phyloP scores from a whole-genome alignment of 2,888 invertebrate genomes.

The Pomacea canaliculata region DNA sequence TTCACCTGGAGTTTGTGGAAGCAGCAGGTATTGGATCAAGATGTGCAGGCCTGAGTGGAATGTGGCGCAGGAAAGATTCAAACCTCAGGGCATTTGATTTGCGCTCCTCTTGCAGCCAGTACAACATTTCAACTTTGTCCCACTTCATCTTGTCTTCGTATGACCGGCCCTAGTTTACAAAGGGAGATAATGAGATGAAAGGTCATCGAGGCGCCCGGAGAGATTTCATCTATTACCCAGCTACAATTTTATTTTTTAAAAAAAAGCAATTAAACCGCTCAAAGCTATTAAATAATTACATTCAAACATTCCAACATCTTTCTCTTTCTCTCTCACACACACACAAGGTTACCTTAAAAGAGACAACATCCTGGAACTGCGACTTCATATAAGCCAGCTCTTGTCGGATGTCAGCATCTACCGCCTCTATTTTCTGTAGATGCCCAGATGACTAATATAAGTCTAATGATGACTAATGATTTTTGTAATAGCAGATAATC shows the following conservation, averaged over 20 bases:
- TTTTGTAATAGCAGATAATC: background rate
- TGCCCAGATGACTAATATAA: too few species aligned
- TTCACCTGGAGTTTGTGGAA: background rate
- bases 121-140: constrained; percentile 69
- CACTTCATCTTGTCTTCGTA: constrained; percentile 69
- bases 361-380: constrained; percentile 58
- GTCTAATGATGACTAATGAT: constrained; percentile 13
- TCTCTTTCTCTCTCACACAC: too few species aligned
- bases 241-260: background rate
- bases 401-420: constrained; percentile 57
- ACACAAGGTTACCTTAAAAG: constrained; percentile 57
- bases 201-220: too few species aligned
- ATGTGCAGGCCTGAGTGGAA: constrained; percentile 44
- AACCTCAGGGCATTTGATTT: constrained; percentile 61
- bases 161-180: constrained; percentile 61
- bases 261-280: background rate
- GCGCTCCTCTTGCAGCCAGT: constrained; percentile 70
- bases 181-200: background rate
- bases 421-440: constrained; percentile 58
- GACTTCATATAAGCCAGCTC: constrained; percentile 54
- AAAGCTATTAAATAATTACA: background rate
- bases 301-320: too few species aligned
- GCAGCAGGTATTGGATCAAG: constrained; percentile 45
- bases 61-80: constrained; percentile 47
- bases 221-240: too few species aligned